Percentiles rank a stretch among this genome's conserved stretches.
These are phyloP conservation scores for Tragulus kanchil DNA, from an alignment of 2,113 vertebrate genomes.

Conservation along the genomic window DNA sequence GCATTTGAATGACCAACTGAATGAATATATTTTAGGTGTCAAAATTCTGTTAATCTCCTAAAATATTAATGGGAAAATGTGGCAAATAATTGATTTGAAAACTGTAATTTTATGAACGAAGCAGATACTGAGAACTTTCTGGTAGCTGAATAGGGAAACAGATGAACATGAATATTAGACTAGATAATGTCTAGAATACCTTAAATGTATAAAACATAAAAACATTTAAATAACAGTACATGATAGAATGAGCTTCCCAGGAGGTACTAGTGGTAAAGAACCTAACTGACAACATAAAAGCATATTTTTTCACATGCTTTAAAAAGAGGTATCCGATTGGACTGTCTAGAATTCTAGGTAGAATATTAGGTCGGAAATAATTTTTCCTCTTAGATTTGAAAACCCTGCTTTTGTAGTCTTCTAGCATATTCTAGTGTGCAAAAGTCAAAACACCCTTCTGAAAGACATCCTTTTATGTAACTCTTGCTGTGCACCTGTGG, in stretches of 20 bases:
- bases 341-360: neutral
- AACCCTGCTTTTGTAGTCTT: neutral
- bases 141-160: neutral
- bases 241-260: neutral
- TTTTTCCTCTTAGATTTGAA: slow-evolving; percentile 3
- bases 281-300: neutral
- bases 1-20: neutral
- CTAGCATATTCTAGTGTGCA: neutral
- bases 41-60: neutral
- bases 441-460: neutral
- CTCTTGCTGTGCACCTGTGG: neutral
- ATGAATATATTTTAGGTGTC: neutral
- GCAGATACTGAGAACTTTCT: neutral
- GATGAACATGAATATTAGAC: neutral
- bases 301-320: neutral
- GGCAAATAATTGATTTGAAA: neutral
- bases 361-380: slow-evolving; percentile 20
- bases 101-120: neutral
- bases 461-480: neutral
- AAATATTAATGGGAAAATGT: neutral
- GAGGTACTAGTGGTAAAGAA: neutral
- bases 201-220: neutral
- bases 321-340: neutral
- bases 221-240: neutral
- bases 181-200: neutral